Evolutionary conservation across 64 coral and sea anemone species (phyloP).

Genomic region (Dendronephthya gigantea): DNA sequence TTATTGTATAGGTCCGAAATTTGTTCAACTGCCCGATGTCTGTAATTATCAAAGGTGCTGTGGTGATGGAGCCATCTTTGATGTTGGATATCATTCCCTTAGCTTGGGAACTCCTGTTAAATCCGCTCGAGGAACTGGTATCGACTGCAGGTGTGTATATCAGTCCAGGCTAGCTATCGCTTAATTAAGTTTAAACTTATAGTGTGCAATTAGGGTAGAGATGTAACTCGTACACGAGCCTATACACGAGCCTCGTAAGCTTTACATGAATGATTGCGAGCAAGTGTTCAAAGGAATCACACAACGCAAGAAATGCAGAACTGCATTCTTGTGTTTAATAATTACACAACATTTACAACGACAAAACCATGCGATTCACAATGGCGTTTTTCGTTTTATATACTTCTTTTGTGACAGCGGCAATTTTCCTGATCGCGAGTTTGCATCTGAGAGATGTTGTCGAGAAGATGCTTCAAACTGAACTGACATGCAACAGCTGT

Average conservation of each 20-base stretch:
- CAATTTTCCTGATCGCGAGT: slow-evolving; percentile 78
- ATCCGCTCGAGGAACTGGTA: slow-evolving; percentile 74
- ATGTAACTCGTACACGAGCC: too few species aligned
- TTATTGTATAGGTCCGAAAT: slow-evolving; percentile 38
- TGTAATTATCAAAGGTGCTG: slow-evolving; percentile 76
- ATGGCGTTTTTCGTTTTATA: too few species aligned
- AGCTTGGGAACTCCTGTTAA: slow-evolving; percentile 82
- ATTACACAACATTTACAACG: too few species aligned
- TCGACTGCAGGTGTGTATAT: slow-evolving; percentile 62
- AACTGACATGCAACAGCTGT: slow-evolving; percentile 56
- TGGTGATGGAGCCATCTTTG: slow-evolving; percentile 61
- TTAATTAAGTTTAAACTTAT: too few species aligned
- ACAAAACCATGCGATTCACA: too few species aligned
- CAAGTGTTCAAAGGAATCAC: too few species aligned
- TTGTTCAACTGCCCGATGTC: slow-evolving; percentile 85
- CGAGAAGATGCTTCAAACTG: slow-evolving; percentile 70
- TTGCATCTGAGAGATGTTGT: slow-evolving; percentile 74
- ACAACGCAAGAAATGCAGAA: too few species aligned
- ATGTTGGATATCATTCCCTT: slow-evolving; percentile 73
- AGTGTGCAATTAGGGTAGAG: too few species aligned
- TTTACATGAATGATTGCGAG: too few species aligned
- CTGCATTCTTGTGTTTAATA: too few species aligned
- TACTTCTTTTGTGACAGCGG: slow-evolving; percentile 55
- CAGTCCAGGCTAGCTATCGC: not conserved
- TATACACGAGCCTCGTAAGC: too few species aligned